Evolutionary conservation across 2,888 invertebrate genomes (phyloP).

Genomic region (Drosophila quinaria): DNA sequence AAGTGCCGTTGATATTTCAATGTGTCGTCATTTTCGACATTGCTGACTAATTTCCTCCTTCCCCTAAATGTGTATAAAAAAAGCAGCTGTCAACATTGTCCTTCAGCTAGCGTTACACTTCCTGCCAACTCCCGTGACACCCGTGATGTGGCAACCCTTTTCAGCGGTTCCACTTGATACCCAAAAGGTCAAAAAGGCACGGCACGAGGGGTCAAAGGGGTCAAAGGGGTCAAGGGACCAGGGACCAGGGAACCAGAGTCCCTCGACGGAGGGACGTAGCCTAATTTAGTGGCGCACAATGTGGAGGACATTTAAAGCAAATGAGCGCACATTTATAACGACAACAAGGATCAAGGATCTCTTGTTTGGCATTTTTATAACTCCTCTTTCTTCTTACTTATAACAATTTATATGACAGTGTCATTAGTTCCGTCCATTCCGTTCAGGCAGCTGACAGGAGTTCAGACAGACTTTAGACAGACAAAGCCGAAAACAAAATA

Average conservation of each 20-base stretch:
- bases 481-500: conserved; percentile 8
- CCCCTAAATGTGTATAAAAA: conserved; percentile 5
- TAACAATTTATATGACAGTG: conserved; percentile 66
- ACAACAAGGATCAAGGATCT: conserved; percentile 69
- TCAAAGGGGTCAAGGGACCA: conserved; percentile 26
- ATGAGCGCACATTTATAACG: conserved; percentile 79
- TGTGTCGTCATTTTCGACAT: conserved; percentile 72
- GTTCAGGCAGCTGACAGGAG: conserved; percentile 24
- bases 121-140: conserved; percentile 48
- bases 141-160: conserved; percentile 61
- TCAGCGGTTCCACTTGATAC: conserved; percentile 75
- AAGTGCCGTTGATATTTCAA: conserved; percentile 64
- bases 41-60: conserved; percentile 70
- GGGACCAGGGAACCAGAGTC: conserved; percentile 14
- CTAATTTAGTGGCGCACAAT: conserved; percentile 77
- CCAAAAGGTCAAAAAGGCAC: conserved; percentile 66
- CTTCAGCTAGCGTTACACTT: conserved; percentile 59
- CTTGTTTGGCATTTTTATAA: conserved; percentile 34
- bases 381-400: conserved; percentile 47
- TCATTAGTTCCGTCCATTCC: conserved; percentile 54
- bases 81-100: conserved; percentile 74
- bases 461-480: background rate
- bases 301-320: conserved; percentile 77
- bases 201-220: conserved; percentile 25
- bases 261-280: conserved; percentile 39